Base-by-base conservation (phyloP, 2,797 vertebrate species). In the Rhyacichthys aspro region DNA sequence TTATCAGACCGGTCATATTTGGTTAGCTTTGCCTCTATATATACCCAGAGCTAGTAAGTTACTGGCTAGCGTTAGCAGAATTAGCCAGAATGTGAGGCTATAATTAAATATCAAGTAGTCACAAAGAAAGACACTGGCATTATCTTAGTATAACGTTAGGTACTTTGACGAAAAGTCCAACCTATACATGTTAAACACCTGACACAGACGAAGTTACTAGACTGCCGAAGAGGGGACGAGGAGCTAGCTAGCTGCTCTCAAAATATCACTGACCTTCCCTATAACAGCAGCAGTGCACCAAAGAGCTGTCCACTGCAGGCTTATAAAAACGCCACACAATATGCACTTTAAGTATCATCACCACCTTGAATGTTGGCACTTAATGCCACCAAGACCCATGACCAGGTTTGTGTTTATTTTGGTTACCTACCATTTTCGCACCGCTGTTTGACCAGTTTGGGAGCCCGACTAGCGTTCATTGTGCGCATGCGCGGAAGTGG, bases 381-480 rank as follows among this genome's bases (percentile, higher is more conserved):
- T 18, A 19, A 1, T 50, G 70, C 61, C 57, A 73, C 59, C 48
- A 70, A 45, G 56, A 45, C 39, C 79, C 58, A 23, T 37, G 72
- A 18, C 79, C 19, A 63, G 76, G 82, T 88, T 88, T 76, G 74
- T 85, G 86, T 88, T 91, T 91, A 89, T 90, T 90, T 90, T 88
- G 88, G 76, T 91, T 86, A 94, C 95, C 94, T 95, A 96, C 95
- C 94, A 96, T 96, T 93, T 95, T 95, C 91, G 94, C 94, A 90
- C 92, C 92, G 93, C 93, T 91, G 92, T 91, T 92, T 91, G 79
- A 91, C 91, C 92, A 94, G 93, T 93, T 94, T 92, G 92, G 88
- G 89, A 92, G 86, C 84, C 90, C 83, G 84, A 85, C 69, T 90
- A 87, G 86, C 80, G 81, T 83, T 86, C 82, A 71, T 81, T 73